Evolutionary conservation across 2,113 vertebrate species (phyloP).

Genomic region (Parus major): DNA sequence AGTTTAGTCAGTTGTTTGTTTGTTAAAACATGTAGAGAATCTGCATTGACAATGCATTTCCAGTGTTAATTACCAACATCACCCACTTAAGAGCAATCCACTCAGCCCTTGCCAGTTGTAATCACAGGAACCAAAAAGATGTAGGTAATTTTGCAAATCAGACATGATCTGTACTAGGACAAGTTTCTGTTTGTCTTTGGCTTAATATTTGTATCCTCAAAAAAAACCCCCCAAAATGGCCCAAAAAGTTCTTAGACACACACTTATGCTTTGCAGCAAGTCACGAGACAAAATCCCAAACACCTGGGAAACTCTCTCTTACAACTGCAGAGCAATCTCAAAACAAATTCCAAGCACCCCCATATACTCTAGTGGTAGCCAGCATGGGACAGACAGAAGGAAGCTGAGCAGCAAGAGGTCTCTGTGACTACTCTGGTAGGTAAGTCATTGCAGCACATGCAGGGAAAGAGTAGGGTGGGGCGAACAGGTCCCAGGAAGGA

Average conservation of each 20-base stretch:
- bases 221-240: background rate
- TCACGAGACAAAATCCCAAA: background rate
- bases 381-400: background rate
- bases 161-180: background rate
- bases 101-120: background rate
- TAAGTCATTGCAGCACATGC: background rate
- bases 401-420: background rate
- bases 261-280: background rate
- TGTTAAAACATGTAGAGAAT: conserved; percentile 1
- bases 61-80: conserved; percentile 26
- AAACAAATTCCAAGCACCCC: background rate
- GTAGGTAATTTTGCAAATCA: background rate
- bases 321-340: background rate
- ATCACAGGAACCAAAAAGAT: background rate
- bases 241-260: background rate
- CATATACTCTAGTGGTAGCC: background rate
- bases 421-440: background rate
- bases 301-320: background rate
- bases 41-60: background rate
- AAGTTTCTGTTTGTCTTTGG: background rate
- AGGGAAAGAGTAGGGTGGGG: background rate
- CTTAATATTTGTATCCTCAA: background rate
- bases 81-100: background rate
- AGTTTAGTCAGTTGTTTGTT: conserved; percentile 1
- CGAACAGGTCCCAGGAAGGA: background rate